Evolutionary conservation across 2,113 vertebrate genomes (phyloP).

Genomic region (Baryphthengus martii): DNA sequence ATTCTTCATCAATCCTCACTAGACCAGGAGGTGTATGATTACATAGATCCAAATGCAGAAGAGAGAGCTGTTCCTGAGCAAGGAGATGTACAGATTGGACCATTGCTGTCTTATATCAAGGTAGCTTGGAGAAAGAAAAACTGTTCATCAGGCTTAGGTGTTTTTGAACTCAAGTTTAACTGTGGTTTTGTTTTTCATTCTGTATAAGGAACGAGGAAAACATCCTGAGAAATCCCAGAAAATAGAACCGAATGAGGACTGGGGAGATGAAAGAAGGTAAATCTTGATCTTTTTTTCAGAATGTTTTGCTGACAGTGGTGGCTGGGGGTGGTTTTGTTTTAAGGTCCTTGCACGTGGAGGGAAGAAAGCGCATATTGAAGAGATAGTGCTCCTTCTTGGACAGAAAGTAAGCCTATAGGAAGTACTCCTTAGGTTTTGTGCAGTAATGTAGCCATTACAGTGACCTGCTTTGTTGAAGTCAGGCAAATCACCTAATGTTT

Average conservation of each 20-base stretch:
- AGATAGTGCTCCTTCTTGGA: neutral
- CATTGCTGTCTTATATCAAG: constrained; percentile 87
- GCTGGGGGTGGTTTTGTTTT: neutral
- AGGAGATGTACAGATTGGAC: constrained; percentile 78
- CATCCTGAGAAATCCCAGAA: constrained; percentile 85
- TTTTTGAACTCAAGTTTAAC: neutral
- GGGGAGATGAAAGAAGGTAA: constrained; percentile 88
- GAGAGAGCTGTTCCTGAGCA: constrained; percentile 85
- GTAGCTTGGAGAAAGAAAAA: constrained; percentile 65
- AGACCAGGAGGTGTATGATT: constrained; percentile 95
- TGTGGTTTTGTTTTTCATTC: neutral
- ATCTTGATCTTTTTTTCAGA: neutral
- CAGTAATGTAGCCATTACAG: neutral
- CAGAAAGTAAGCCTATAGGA: neutral
- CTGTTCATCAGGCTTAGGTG: neutral
- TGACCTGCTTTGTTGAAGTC: neutral
- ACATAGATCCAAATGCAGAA: constrained; percentile 87
- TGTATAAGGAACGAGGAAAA: constrained; percentile 84
- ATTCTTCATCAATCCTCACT: constrained; percentile 52
- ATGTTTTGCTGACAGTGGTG: neutral
- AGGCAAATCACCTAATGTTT: neutral
- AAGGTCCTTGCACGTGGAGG: neutral
- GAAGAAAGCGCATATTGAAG: neutral
- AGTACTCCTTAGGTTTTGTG: neutral
- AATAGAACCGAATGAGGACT: constrained; percentile 82